Conservation (phyloP, 2,797 vertebrate species). For the Malacoraja senta region DNA sequence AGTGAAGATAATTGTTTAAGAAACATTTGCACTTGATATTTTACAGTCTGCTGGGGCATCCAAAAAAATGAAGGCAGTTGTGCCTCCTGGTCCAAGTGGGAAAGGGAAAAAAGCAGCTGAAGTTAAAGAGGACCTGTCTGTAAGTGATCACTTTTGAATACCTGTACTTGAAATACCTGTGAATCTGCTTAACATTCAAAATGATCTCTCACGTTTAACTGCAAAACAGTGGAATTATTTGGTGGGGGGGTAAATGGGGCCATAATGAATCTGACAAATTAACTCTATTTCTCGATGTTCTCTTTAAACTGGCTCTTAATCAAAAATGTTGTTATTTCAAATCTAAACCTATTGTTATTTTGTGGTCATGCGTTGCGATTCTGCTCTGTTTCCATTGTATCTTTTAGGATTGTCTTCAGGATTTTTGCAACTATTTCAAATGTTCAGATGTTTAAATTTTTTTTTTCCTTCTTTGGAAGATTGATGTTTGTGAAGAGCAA, state of each 20-base stretch:
- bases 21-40: neutral
- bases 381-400: neutral
- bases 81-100: conserved; percentile 53
- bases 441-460: too few relatives aligned
- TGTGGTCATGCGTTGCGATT: neutral
- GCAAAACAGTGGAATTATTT: too few relatives aligned
- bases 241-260: too few relatives aligned
- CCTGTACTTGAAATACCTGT: neutral
- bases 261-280: neutral
- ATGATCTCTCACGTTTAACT: too few relatives aligned
- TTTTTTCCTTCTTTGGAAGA: conserved; percentile 50
- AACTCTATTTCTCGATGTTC: neutral
- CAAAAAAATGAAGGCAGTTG: conserved; percentile 74
- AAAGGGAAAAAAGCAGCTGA: conserved; percentile 78
- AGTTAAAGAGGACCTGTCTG: conserved; percentile 82
- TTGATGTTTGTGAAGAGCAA: conserved; percentile 84
- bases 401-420: neutral
- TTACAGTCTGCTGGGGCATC: conserved; percentile 66
- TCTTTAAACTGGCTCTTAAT: too few relatives aligned
- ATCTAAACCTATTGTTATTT: neutral
- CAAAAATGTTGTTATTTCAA: neutral
- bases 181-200: neutral
- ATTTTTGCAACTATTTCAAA: neutral
- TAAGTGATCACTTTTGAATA: conserved; percentile 53
- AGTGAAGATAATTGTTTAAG: neutral